These are phyloP conservation scores for Callinectes sapidus DNA, from an alignment of 2,888 invertebrate genomes.

Conservation along the genomic window DNA sequence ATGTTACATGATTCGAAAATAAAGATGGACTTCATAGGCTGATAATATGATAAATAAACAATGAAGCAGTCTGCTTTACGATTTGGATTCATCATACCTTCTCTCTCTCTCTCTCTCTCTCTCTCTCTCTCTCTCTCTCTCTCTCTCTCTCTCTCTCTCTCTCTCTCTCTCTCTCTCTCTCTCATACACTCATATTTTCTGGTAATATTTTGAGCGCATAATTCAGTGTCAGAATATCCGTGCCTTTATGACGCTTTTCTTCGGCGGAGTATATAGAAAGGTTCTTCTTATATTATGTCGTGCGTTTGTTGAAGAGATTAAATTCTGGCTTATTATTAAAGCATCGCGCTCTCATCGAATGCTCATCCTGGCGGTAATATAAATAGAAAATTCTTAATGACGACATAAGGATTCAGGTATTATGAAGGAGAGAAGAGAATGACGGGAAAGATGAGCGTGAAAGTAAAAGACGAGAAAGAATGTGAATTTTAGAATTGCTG, in stretches of 20 bases:
- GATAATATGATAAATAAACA: no score
- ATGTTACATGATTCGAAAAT: no score
- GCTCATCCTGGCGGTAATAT: not conserved
- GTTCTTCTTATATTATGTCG: not conserved
- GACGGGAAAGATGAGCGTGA: not conserved
- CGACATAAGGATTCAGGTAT: not conserved
- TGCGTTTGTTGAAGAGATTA: not conserved
- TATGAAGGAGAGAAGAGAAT: not conserved
- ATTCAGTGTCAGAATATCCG: not conserved
- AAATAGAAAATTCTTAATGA: not conserved
- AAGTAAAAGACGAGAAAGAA: not conserved
- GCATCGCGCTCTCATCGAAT: not conserved
- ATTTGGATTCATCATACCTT: not conserved
- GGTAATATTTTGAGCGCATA: not conserved
- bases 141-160: conserved; percentile 1
- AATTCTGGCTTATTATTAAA: not conserved
- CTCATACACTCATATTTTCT: not conserved
- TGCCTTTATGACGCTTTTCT: not conserved
- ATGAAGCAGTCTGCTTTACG: no score
- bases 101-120: conserved; percentile 1
- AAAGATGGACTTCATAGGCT: no score
- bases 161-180: conserved; percentile 1
- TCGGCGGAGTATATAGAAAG: not conserved
- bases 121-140: conserved; percentile 1
- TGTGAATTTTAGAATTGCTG: not conserved